Percentiles rank a stretch among this genome's conserved stretches.
These are phyloP conservation scores for Vombatus ursinus DNA, from an alignment of 2,113 vertebrate genomes.

Conservation along the genomic window DNA sequence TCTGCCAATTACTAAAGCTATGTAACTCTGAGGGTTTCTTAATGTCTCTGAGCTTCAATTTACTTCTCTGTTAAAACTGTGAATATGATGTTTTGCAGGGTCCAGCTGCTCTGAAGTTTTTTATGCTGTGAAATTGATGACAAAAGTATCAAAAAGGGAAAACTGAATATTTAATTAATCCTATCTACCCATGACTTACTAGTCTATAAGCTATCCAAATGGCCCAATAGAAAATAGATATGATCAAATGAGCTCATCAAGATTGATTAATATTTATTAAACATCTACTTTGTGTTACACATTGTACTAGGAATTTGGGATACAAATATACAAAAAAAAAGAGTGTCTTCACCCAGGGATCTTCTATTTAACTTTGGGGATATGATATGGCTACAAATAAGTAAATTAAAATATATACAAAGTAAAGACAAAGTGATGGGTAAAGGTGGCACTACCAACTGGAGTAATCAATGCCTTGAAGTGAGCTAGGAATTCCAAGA, in stretches of 20 bases:
- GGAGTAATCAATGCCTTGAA: neutral
- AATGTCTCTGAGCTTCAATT: conserved; percentile 21
- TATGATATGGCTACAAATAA: neutral
- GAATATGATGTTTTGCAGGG: neutral
- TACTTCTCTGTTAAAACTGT: conserved; percentile 2
- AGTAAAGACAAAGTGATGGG: neutral
- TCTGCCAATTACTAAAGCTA: neutral
- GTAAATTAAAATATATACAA: neutral
- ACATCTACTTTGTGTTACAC: neutral
- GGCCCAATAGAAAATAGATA: neutral
- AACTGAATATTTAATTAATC: neutral
- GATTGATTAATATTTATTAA: neutral
- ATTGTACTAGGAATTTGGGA: neutral
- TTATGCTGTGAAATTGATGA: neutral
- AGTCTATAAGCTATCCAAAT: neutral
- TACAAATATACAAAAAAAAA: neutral
- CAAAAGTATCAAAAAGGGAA: neutral
- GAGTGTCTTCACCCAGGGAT: neutral
- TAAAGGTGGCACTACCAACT: neutral
- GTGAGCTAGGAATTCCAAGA: neutral
- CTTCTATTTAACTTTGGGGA: neutral
- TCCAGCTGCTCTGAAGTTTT: neutral
- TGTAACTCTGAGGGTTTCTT: neutral
- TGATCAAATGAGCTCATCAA: neutral
- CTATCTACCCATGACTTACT: neutral